phyloP scores from a whole-genome alignment of 2,797 vertebrate species.

The Phyllotis vaccarum region DNA sequence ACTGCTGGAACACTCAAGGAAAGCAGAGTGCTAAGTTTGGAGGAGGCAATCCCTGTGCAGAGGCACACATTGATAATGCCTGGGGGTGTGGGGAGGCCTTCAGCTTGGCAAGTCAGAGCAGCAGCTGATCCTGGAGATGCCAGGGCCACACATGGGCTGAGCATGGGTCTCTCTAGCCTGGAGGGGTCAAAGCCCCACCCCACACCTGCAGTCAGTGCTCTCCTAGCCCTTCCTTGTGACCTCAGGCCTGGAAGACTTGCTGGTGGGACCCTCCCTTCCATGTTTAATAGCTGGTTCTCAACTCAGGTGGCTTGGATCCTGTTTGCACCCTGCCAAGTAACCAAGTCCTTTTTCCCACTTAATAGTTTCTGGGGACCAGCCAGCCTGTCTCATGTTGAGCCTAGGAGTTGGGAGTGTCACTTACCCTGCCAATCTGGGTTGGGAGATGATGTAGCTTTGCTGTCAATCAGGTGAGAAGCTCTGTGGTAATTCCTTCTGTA shows the following conservation, averaged over 20 bases:
- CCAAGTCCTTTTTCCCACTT: neutral
- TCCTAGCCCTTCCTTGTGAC: neutral
- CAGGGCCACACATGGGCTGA: slow-evolving; percentile 58
- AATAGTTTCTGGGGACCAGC: neutral
- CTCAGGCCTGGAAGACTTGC: neutral
- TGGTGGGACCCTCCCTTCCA: neutral
- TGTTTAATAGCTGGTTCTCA: neutral
- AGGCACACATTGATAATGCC: slow-evolving; percentile 4
- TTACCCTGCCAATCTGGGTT: neutral
- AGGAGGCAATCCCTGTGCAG: neutral
- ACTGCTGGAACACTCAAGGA: neutral
- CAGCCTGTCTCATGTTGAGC: neutral
- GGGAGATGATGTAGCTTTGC: neutral
- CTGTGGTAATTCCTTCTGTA: neutral
- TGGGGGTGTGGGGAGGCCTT: neutral
- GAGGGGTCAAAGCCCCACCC: neutral
- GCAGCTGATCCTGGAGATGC: slow-evolving; percentile 21
- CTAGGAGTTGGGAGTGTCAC: neutral
- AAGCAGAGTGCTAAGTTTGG: neutral
- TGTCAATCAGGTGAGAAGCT: neutral
- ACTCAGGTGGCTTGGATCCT: neutral
- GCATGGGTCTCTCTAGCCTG: neutral
- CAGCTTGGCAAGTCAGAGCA: slow-evolving; percentile 59
- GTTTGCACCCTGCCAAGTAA: neutral
- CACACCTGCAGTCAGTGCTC: neutral